Percentiles rank a stretch among this genome's conserved stretches.
These are phyloP conservation scores for Parnassius orleans DNA, from an alignment of 2,888 invertebrate genomes.

Conservation along the genomic window DNA sequence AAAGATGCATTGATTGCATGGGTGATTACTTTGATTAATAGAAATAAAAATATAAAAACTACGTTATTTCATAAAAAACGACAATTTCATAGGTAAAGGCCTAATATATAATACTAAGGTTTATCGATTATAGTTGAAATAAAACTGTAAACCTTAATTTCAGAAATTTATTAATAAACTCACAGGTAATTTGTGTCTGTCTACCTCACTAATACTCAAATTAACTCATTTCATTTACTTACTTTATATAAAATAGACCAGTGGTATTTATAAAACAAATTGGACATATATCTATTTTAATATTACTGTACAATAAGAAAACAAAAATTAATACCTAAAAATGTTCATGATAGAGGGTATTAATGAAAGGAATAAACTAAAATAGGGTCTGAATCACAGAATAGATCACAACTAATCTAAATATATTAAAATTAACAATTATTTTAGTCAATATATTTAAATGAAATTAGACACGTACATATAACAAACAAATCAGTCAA, in stretches of 20 bases:
- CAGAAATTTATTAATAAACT: constrained; percentile 23
- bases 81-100: too few relatives aligned
- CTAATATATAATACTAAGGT: too few relatives aligned
- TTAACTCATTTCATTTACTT: constrained; percentile 11
- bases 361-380: background rate
- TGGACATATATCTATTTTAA: constrained; percentile 1
- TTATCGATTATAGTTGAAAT: background rate
- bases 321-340: constrained; percentile 7
- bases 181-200: constrained; percentile 16
- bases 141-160: constrained; percentile 4
- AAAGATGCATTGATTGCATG: too few relatives aligned
- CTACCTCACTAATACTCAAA: constrained; percentile 18
- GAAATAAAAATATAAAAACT: too few relatives aligned
- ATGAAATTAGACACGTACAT: constrained; percentile 26
- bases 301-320: constrained; percentile 15
- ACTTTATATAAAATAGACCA: constrained; percentile 13
- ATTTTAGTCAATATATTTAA: constrained; percentile 18
- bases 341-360: constrained; percentile 1
- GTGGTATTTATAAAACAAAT: constrained; percentile 5
- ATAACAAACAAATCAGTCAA: constrained; percentile 48
- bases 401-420: constrained; percentile 19
- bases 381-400: constrained; percentile 20
- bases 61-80: too few relatives aligned
- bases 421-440: constrained; percentile 26
- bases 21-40: too few relatives aligned